Percentiles rank a stretch among this genome's conserved stretches.
Conservation (phyloP, 92 coral and sea anemone species). For the Epizoanthus ramosus region DNA sequence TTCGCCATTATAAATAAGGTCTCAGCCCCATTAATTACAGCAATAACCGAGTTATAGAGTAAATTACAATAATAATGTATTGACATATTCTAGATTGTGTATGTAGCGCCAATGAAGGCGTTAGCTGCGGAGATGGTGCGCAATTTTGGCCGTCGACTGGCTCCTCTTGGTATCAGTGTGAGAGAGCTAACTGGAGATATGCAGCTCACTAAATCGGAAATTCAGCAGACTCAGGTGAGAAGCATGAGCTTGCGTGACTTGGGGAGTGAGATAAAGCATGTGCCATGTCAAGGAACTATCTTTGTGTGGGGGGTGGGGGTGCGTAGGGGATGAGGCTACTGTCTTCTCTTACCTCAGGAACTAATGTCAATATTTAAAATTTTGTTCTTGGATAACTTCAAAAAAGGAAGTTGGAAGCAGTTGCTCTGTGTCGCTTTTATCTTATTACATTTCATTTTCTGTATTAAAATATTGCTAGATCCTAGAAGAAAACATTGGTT, state of each 20-base stretch:
- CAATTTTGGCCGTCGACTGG: conserved; percentile 87
- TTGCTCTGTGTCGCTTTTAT: too few species aligned
- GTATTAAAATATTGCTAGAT: too few species aligned
- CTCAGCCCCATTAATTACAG: background rate
- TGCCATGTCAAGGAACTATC: too few species aligned
- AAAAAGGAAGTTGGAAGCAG: too few species aligned
- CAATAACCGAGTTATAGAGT: background rate
- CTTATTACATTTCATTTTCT: too few species aligned
- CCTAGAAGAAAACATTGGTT: too few species aligned
- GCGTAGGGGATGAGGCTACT: too few species aligned
- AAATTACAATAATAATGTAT: background rate
- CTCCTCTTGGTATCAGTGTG: conserved; percentile 89
- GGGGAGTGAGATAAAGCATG: background rate
- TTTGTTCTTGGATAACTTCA: too few species aligned
- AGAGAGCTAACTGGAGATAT: conserved; percentile 97
- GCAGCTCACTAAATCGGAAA: conserved; percentile 97
- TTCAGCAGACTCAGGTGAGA: conserved; percentile 92
- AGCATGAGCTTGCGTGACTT: background rate
- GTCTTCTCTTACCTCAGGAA: too few species aligned
- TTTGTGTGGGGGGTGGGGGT: too few species aligned
- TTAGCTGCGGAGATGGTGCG: conserved; percentile 99
- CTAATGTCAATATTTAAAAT: too few species aligned
- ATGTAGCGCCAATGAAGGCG: conserved; percentile 99
- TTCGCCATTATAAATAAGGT: too few species aligned
- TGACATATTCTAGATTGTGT: conserved; percentile 67